A percentile compares a stretch with the other conserved stretches of the same genome.
These are phyloP conservation scores for Microplitis manilae DNA, from an alignment of 2,888 invertebrate species.

Conservation along the genomic window DNA sequence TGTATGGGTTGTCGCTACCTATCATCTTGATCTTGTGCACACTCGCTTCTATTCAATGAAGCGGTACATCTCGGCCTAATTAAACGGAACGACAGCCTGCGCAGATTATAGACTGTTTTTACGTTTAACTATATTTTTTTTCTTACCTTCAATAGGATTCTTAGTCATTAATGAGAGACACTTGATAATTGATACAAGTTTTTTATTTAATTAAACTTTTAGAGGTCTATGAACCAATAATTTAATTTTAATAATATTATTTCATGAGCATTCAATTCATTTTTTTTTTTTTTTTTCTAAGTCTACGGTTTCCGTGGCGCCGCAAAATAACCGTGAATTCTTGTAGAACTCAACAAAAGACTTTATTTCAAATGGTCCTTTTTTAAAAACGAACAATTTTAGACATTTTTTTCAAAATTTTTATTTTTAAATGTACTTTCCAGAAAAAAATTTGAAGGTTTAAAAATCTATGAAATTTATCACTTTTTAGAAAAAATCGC, in stretches of 20 bases:
- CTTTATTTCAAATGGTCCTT: too few species aligned
- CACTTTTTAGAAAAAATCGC: too few species aligned
- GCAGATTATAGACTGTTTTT: neutral
- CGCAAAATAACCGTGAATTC: too few species aligned
- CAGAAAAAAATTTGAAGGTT: too few species aligned
- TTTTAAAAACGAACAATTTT: too few species aligned
- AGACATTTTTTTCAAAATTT: too few species aligned
- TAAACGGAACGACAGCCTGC: slow-evolving; percentile 3
- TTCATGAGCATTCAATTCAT: neutral
- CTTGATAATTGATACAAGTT: neutral
- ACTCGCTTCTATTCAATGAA: slow-evolving; percentile 9
- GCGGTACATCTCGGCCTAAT: slow-evolving; percentile 6
- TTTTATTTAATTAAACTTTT: neutral
- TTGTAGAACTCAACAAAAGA: too few species aligned
- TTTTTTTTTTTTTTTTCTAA: neutral
- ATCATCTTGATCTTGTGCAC: slow-evolving; percentile 5
- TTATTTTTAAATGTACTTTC: too few species aligned
- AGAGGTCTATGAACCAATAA: neutral
- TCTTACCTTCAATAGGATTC: neutral
- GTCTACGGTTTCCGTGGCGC: too few species aligned
- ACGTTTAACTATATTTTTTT: neutral
- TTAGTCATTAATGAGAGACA: neutral
- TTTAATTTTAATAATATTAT: neutral
- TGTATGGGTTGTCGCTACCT: neutral
- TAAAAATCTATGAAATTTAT: too few species aligned